A percentile compares a stretch with the other conserved stretches of the same genome.
phyloP scores from a whole-genome alignment of 2,797 vertebrate genomes.

The Sebastiscus tertius region DNA sequence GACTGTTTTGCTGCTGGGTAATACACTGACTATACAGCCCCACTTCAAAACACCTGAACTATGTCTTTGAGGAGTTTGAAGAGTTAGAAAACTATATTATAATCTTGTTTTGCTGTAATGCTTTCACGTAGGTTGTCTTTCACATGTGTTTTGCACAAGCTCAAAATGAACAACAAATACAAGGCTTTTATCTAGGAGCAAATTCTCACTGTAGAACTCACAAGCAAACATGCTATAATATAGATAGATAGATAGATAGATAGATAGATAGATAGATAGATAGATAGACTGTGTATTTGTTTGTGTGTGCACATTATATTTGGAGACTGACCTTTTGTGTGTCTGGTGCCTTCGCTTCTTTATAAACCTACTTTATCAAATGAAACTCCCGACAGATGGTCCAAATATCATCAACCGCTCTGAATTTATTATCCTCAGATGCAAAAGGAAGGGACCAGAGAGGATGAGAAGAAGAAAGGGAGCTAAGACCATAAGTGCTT shows the following conservation, averaged over 20 bases:
- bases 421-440: slow-evolving; percentile 17
- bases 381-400: slow-evolving; percentile 54
- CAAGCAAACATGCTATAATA: not conserved
- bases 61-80: too few relatives aligned
- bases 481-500: slow-evolving; percentile 1
- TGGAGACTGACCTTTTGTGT: slow-evolving; percentile 45
- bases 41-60: too few relatives aligned
- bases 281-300: not conserved
- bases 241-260: too few relatives aligned
- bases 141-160: not conserved
- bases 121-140: not conserved
- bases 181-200: too few relatives aligned
- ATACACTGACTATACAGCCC: too few relatives aligned
- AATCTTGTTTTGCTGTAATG: not conserved
- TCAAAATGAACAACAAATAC: not conserved
- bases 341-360: slow-evolving; percentile 19
- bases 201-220: too few relatives aligned
- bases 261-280: too few relatives aligned
- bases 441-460: not conserved
- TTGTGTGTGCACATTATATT: not conserved
- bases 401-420: slow-evolving; percentile 23
- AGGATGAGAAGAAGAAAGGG: not conserved
- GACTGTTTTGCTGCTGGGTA: too few relatives aligned
- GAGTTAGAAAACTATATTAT: not conserved
- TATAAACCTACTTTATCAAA: slow-evolving; percentile 63